These are phyloP conservation scores for Alethe diademata DNA, from an alignment of 2,113 vertebrate genomes.

Conservation along the genomic window DNA sequence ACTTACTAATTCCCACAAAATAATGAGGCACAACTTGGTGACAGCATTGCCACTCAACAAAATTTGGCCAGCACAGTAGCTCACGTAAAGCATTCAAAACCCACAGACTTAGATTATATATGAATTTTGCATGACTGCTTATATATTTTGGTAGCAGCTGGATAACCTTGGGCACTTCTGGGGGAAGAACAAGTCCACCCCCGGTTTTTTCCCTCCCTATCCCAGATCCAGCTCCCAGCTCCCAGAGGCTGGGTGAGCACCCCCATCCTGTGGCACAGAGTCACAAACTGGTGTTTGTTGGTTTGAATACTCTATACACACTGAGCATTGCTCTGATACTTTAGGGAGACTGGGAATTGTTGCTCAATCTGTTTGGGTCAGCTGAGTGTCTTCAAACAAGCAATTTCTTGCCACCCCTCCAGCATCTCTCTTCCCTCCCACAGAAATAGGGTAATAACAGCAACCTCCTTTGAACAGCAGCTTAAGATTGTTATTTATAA, in stretches of 20 bases:
- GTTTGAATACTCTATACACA: background rate
- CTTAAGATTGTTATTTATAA: background rate
- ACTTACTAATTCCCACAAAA: background rate
- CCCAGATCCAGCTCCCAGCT: background rate
- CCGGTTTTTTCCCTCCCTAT: background rate
- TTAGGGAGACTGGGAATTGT: background rate
- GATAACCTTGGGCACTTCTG: background rate
- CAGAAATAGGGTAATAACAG: background rate
- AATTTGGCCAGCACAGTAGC: background rate
- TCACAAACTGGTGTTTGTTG: background rate
- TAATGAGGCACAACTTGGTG: background rate
- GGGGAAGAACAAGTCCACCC: background rate
- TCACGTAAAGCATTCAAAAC: background rate
- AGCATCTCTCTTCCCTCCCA: background rate
- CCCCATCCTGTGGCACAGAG: background rate
- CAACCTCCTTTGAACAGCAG: background rate
- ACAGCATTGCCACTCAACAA: background rate
- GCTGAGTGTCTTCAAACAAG: background rate
- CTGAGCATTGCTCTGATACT: background rate
- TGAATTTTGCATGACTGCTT: background rate
- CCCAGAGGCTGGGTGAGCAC: background rate
- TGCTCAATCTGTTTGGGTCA: background rate
- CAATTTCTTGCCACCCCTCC: background rate
- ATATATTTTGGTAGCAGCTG: background rate
- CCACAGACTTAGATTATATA: background rate